phyloP scores from a whole-genome alignment of 1,140 invertebrate species.

The Diorhabda carinulata region DNA sequence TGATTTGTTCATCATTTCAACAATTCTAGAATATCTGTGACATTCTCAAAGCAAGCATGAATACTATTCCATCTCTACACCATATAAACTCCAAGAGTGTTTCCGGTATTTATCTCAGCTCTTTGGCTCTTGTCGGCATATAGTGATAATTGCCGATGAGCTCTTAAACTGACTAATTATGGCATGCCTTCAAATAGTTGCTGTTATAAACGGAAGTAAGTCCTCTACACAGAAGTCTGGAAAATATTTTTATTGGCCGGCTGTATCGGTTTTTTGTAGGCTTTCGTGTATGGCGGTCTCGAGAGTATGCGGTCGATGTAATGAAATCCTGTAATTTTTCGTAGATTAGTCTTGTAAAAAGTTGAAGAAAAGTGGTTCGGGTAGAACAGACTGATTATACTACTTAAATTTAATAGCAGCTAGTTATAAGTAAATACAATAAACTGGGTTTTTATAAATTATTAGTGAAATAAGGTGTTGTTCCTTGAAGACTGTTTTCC shows the following conservation, averaged over 20 bases:
- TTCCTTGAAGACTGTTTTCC: too few relatives aligned
- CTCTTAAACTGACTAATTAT: neutral
- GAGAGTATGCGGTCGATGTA: slow-evolving; percentile 1
- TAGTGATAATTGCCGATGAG: slow-evolving; percentile 2
- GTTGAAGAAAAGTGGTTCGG: slow-evolving; percentile 1
- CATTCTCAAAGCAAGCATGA: too few relatives aligned
- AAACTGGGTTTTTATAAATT: too few relatives aligned
- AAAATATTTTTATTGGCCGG: neutral
- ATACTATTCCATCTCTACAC: neutral
- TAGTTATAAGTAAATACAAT: too few relatives aligned
- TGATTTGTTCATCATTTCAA: too few relatives aligned
- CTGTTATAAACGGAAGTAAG: neutral
- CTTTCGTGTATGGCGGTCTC: neutral
- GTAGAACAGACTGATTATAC: neutral
- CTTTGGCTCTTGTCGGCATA: neutral
- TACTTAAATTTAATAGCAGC: too few relatives aligned
- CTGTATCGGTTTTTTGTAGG: slow-evolving; percentile 2
- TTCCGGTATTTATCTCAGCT: neutral
- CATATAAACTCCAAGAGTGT: neutral
- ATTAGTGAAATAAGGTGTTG: too few relatives aligned
- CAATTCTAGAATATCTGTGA: too few relatives aligned
- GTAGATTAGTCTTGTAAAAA: neutral
- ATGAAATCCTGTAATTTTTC: neutral
- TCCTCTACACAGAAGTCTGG: neutral
- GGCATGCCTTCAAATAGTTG: slow-evolving; percentile 1